Base-by-base conservation (phyloP, 2,888 invertebrate genomes). In the Aradus depressus region DNA sequence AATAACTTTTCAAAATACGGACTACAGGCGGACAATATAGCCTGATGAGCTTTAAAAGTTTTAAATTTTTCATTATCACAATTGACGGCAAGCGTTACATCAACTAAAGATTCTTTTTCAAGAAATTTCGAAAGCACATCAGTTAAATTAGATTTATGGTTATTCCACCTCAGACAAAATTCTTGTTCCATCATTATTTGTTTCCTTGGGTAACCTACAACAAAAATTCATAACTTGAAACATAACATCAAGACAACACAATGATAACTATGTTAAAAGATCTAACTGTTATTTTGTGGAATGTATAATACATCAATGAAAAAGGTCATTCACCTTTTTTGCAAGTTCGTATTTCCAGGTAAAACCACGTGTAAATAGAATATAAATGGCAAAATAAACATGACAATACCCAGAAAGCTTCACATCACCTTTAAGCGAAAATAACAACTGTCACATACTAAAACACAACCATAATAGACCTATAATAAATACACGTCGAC, bases 121-220 rank as follows among this genome's bases (percentile, higher is more conserved):
- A 89, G 75, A 67, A 89, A 76, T 68, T 86, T 86, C 67, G 84
- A 84, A 65, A 89, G 77, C 67, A 89, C 88, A 73, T 88, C 88
- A 68, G 88, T 88, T 72, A 90, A 76, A 74, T 89, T 89, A 73
- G 77, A 83, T 68, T 85, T 87, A 75, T 89, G 89, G 76, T 89
- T 90, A 79, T 89, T 88, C 89, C 89, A 90, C 76, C 88, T 84
- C 70, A 90, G 80, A 75, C 88, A 88, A 75, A 88, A 90, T 77
- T 89, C 88, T 67, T 74, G 74, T 66, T 74, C 74, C 70, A 72
- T 76, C 43, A 38, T 57, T 45, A 45, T 37, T 37, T 25, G 45
- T 37, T 45, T 50, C 47, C 53, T 53, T 42, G 50, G 53, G 18
- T 53, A 51, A 51, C 54, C 51, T 51, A 51, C 22, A 43, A 48